Base-by-base conservation (phyloP, 2,113 vertebrate species). In the Apodemus speciosus region DNA sequence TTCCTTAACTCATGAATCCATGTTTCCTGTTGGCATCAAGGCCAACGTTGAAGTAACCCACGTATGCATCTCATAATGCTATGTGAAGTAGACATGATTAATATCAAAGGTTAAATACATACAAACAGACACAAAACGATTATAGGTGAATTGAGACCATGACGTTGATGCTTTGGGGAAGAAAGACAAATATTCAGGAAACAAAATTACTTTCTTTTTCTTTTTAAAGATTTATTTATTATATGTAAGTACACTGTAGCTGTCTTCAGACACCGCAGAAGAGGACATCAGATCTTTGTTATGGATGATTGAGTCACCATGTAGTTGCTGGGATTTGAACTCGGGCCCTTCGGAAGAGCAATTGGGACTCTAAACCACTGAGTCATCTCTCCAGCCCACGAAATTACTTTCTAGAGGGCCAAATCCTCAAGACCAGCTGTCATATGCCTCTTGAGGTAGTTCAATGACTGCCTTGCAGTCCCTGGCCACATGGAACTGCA, bases 391-490 rank as follows among this genome's bases (percentile, higher is more conserved):
- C n/a, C n/a, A n/a, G n/a, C n/a, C n/a, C n/a, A n/a, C 16, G 68
- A 79, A 69, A 20, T 46, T 79, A 71, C 49, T 73, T 46, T 64
- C 20, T 1, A 8, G 11, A 89, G 3, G 3, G 49, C 7, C 5
- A 71, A 66, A 53, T 21, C 21, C 32, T 49, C 15, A 72, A 43
- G 79, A n/a, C 9, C 10, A 58, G 32, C 15, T 64, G 62, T 35
- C n/a, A 58, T 0, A 0, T 5, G 2, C 8, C 84, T 73, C 51
- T 46, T 11, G 1, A 49, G 49, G 58, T 69, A 38, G 0, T 30
- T 16, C 13, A 23, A 16, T 0, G 11, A 6, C 64, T 66, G 30
- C 16, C 21, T 40, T 56, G 38, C 13, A 53, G 68, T 53, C 6
- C 13, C 9, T 8, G 6, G 4, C 20, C 10, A 11, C 35, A 40